Conservation (phyloP, 2,797 vertebrate species). For the Chrysolophus pictus region DNA sequence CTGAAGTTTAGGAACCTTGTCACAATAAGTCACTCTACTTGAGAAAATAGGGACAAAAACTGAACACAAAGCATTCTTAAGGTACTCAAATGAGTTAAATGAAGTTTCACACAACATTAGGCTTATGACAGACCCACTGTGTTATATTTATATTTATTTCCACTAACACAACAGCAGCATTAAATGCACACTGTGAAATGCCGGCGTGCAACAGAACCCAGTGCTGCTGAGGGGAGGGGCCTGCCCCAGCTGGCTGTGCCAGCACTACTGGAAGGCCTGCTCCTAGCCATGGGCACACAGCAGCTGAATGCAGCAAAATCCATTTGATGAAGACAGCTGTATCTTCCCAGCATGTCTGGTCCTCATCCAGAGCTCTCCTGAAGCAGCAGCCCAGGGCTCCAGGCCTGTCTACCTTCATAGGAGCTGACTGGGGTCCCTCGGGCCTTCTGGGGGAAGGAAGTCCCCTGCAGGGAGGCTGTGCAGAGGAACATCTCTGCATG, state of each 20-base stretch:
- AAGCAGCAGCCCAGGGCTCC: background rate
- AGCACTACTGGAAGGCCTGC: background rate
- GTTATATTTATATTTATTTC: slow-evolving; percentile 47
- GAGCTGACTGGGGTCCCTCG: background rate
- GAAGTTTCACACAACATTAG: slow-evolving; percentile 70
- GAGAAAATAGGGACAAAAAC: slow-evolving; percentile 50
- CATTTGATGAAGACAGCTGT: background rate
- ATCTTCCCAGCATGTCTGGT: background rate
- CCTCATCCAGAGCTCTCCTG: background rate
- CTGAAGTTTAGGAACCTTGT: background rate
- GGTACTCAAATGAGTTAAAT: slow-evolving; percentile 59
- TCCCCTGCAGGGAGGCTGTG: background rate
- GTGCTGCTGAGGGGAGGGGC: background rate
- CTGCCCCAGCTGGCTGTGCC: background rate
- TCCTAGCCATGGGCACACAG: background rate
- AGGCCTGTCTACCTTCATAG: background rate
- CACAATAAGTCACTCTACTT: slow-evolving; percentile 52
- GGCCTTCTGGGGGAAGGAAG: background rate
- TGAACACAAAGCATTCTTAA: slow-evolving; percentile 35
- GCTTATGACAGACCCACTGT: slow-evolving; percentile 9
- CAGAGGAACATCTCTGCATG: no score
- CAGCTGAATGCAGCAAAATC: background rate
- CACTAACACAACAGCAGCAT: background rate
- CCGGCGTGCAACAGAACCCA: background rate
- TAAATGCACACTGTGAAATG: background rate